Evolutionary conservation across 2,888 invertebrate species (phyloP), one percentile per base, ranked within the genome.

Genomic region (Amphipyra berbera): DNA sequence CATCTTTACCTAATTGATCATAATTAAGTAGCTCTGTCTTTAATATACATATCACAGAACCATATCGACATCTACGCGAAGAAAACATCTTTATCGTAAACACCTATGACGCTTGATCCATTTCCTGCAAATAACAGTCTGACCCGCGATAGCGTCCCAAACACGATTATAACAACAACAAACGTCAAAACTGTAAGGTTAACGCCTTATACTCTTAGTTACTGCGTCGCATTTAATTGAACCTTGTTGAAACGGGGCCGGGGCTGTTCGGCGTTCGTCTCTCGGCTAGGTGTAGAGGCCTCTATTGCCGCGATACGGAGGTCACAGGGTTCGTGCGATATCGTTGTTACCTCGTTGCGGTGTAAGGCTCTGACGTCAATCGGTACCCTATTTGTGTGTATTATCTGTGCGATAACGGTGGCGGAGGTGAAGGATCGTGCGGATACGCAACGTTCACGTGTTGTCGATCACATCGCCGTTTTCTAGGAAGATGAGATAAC

Each of bases 381-480:
- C 88, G 88, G 87, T 88, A 89, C 85, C 90, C 90, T 89, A 90
- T 85, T 89, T 89, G 88, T 78, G 82, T 70, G 87, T 81, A 84
- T 83, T 91, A 88, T 90, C 89, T 83, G 83, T 15, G 56, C 54
- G 67, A 73, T 70, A 73, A 41, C 81, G 81, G 82, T 78, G 82
- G 79, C 81, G 86, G 68, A 88, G 93, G 94, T 94, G 93, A 94
- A 92, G 92, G 92, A 86, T 85, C 86, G 85, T 83, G 84, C 85
- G 83, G 82, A n/a, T 66, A 76, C 78, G 78, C 78, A 78, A 74
- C 82, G 83, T 82, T 88, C 92, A 89, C 90, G 91, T 89, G 90
- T 80, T 82, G 82, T 75, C 80, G 83, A 82, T 82, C 85, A 78
- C 67, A 73, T 61, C 73, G 70, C 86, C 83, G 83, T 70, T 56